Evolutionary conservation across 2,113 vertebrate genomes (phyloP), one percentile per base, ranked within the genome.

Genomic region (Gila orcuttii): DNA sequence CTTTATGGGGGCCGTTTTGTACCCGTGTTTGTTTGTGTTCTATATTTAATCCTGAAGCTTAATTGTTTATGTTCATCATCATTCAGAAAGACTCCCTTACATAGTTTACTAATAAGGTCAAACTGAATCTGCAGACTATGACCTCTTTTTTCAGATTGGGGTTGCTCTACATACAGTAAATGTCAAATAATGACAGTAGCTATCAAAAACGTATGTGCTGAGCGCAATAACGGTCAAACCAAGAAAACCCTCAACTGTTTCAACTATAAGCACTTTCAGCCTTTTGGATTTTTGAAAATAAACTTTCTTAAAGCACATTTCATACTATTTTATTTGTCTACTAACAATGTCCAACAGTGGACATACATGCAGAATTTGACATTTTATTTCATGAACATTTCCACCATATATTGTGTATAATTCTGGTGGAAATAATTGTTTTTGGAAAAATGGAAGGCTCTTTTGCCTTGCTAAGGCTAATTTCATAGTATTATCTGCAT

Each of bases 21-120:
- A 42, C 80, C 45, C 39, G 13, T 79, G 31, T 85, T 83, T 68
- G n/a, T 86, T 78, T 74, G 68, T 83, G 68, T 86, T 93, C 91
- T 90, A 91, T 86, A 87, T 91, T 91, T 93, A 92, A 93, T 94
- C 91, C 92, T 89, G 93, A 90, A 93, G 91, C 90, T 92, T 92
- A 42, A 42, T 42, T 94, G 93, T 94, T 88, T 90, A 83, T 88
- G 92, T 87, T 92, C 91, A 91, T 91, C 88, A 79, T 90, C 88
- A 86, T 80, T 50, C 86, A 87, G 87, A 91, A 82, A 89, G 80
- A 64, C 81, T 88, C 85, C 89, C 85, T 87, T 92, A 91, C 17
- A 93, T 91, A 60, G 42, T 91, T 91, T 87, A 86, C 33, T 89
- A 94, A 94, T 90, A 94, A 93, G 93, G 90, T 93, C 90, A 93